phyloP scores from a whole-genome alignment of 2,113 vertebrate species.

The Malurus melanocephalus region DNA sequence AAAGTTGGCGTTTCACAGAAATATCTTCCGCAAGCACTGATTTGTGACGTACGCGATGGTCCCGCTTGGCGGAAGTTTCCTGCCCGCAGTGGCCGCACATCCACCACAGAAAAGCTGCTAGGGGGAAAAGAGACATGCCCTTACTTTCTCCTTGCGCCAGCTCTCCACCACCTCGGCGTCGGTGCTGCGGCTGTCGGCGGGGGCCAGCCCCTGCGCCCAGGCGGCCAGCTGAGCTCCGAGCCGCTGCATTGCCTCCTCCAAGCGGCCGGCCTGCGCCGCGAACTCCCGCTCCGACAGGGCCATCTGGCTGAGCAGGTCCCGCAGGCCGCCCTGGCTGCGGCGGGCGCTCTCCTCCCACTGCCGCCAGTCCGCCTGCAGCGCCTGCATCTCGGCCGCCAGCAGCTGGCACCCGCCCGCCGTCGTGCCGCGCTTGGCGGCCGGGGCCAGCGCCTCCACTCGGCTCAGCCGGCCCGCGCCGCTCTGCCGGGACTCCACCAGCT shows the following conservation, averaged over 20 bases:
- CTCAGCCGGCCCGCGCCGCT: conserved; percentile 83
- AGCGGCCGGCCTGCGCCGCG: conserved; percentile 66
- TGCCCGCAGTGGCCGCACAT: neutral
- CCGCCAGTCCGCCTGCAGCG: conserved; percentile 86
- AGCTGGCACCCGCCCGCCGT: conserved; percentile 80
- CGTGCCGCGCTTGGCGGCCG: conserved; percentile 78
- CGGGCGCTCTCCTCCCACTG: conserved; percentile 88
- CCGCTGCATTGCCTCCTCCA: conserved; percentile 80
- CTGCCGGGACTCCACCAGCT: conserved; percentile 88
- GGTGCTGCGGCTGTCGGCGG: conserved; percentile 79
- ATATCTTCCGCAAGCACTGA: neutral
- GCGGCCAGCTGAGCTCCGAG: conserved; percentile 74
- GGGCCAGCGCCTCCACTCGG: conserved; percentile 81
- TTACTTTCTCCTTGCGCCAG: conserved; percentile 88
- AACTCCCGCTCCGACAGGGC: conserved; percentile 87
- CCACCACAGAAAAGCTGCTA: neutral
- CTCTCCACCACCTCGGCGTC: conserved; percentile 82
- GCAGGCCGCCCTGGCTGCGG: conserved; percentile 76
- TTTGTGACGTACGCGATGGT: rapidly evolving
- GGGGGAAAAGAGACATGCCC: conserved; percentile 30
- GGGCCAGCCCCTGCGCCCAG: conserved; percentile 77
- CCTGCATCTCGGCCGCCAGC: conserved; percentile 86
- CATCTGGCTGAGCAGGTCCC: conserved; percentile 78
- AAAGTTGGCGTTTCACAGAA: neutral
- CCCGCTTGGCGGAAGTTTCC: neutral